Percentiles rank a stretch among this genome's conserved stretches.
phyloP scores from a whole-genome alignment of 2,888 invertebrate genomes.

The Nebria salina region DNA sequence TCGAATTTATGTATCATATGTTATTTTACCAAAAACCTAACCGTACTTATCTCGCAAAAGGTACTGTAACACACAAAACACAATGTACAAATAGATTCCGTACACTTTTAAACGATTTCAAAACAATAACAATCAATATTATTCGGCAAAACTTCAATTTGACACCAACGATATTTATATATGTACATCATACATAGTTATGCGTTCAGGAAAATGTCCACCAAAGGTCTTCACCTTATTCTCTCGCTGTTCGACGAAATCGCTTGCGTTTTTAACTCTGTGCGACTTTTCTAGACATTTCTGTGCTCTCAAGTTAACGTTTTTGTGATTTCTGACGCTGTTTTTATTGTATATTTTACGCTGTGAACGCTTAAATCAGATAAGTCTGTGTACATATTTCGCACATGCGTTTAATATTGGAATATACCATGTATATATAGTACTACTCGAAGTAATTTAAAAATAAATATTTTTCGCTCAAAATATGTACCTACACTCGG shows the following conservation, averaged over 20 bases:
- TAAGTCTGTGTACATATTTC: not conserved
- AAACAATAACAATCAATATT: slow-evolving; percentile 1
- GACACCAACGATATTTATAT: slow-evolving; percentile 13
- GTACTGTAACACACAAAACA: not conserved
- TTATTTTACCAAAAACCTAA: not conserved
- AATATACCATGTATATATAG: not conserved
- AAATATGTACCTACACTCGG: not conserved
- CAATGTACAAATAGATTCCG: too few relatives aligned
- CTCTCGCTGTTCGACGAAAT: not conserved
- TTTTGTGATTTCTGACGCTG: not conserved
- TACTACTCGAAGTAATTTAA: not conserved
- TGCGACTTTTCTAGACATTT: not conserved
- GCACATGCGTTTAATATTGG: not conserved
- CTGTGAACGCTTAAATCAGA: not conserved
- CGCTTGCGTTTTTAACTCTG: not conserved
- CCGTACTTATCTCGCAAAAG: not conserved
- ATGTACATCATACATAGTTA: slow-evolving; percentile 16
- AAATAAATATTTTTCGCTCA: not conserved
- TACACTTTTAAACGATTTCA: not conserved
- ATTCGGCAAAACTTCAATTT: not conserved
- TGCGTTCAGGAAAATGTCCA: not conserved
- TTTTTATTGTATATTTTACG: not conserved
- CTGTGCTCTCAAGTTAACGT: not conserved
- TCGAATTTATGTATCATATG: not conserved
- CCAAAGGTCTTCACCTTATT: not conserved